A percentile compares a stretch with the other conserved stretches of the same genome.
Conservation (phyloP, 2,888 invertebrate species). For the Panzeria rudis region DNA sequence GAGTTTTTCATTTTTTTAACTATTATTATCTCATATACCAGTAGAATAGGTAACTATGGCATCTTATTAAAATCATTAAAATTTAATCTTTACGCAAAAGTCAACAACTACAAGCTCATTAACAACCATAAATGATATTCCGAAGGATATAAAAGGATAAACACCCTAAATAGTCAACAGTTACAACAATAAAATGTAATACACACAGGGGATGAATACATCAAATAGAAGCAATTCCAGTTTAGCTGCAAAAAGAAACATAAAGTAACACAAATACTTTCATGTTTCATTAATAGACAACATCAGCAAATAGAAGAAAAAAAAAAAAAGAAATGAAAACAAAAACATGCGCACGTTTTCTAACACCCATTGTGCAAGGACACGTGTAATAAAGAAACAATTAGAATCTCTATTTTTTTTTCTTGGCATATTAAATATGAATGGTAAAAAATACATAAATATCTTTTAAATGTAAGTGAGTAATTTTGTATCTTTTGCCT, state of each 20-base stretch:
- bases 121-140: conserved; percentile 46
- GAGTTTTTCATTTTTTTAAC: not conserved
- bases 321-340: not conserved
- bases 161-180: conserved; percentile 39
- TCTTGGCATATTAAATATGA: conserved; percentile 36
- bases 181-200: not conserved
- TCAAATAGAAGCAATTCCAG: too few species aligned
- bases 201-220: not conserved
- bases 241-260: too few species aligned
- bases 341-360: conserved; percentile 65
- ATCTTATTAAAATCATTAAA: conserved; percentile 56
- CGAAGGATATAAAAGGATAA: conserved; percentile 46
- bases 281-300: conserved; percentile 44
- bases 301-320: not conserved
- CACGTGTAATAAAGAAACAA: conserved; percentile 72
- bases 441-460: conserved; percentile 31
- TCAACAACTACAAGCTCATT: conserved; percentile 70
- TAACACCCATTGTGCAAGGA: conserved; percentile 70
- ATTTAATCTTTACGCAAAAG: conserved; percentile 71
- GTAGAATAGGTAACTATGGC: not conserved
- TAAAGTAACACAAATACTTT: conserved; percentile 2
- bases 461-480: not conserved
- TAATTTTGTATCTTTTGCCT: not conserved
- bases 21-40: not conserved
- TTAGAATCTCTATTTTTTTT: conserved; percentile 62